A percentile compares a stretch with the other conserved stretches of the same genome.
These are phyloP conservation scores for Larimichthys crocea DNA, from an alignment of 2,113 vertebrate species.

Conservation along the genomic window DNA sequence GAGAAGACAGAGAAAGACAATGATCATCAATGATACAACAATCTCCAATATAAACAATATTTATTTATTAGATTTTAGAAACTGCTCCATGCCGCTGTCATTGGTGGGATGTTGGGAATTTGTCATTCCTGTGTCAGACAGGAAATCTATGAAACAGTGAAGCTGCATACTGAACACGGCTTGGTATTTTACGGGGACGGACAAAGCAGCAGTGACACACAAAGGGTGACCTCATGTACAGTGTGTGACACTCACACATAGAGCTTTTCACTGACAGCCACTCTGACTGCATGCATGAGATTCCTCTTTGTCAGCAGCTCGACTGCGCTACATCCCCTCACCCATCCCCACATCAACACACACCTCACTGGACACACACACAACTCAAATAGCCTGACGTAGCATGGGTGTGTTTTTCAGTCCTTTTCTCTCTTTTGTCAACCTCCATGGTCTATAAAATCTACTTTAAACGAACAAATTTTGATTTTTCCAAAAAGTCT, in stretches of 20 bases:
- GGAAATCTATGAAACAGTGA: neutral
- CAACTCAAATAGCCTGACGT: neutral
- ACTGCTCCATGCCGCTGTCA: neutral
- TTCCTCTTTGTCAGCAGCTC: slow-evolving; percentile 50
- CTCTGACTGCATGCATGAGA: slow-evolving; percentile 20
- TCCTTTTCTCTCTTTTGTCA: neutral
- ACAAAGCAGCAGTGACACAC: neutral
- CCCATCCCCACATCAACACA: neutral
- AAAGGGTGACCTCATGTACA: neutral
- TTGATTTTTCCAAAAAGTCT: too few species aligned
- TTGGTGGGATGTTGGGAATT: neutral
- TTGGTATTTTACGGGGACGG: too few species aligned
- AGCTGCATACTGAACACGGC: neutral
- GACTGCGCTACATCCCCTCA: neutral
- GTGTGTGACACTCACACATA: neutral
- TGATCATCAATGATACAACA: neutral
- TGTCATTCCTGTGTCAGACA: neutral
- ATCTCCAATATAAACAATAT: too few species aligned
- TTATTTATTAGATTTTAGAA: too few species aligned
- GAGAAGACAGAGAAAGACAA: too few species aligned
- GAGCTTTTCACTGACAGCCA: neutral
- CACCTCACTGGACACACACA: neutral
- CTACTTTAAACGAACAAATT: neutral
- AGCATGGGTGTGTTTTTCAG: neutral
- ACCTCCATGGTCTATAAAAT: neutral